A percentile compares a stretch with the other conserved stretches of the same genome.
These are phyloP conservation scores for Drosophila jambulina DNA, from an alignment of 1,140 invertebrate species.

Conservation along the genomic window DNA sequence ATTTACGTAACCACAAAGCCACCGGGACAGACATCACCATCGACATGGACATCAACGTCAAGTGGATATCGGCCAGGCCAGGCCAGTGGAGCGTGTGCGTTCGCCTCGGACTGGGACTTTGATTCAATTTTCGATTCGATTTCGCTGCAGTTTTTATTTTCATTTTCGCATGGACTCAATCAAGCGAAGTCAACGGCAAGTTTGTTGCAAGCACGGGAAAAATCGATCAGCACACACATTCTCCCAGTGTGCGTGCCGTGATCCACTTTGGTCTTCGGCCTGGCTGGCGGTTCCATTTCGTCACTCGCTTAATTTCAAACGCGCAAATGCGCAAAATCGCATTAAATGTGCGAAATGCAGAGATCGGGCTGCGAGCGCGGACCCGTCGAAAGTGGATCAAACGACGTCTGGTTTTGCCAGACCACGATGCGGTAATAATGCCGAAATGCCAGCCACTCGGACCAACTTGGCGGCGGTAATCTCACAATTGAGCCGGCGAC, in stretches of 20 bases:
- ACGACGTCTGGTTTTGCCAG: conserved; percentile 48
- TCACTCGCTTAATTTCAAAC: conserved; percentile 79
- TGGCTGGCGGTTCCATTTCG: conserved; percentile 60
- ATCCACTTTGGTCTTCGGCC: conserved; percentile 57
- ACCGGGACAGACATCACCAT: conserved; percentile 8
- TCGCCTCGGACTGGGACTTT: conserved; percentile 14
- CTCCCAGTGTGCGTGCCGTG: conserved; percentile 43
- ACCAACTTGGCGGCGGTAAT: conserved; percentile 67
- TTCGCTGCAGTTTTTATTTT: conserved; percentile 35
- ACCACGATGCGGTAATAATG: conserved; percentile 77
- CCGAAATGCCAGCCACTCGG: conserved; percentile 61
- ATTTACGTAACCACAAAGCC: conserved; percentile 50
- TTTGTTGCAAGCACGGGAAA: conserved; percentile 56
- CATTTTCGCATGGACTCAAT: conserved; percentile 78
- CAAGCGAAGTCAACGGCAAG: conserved; percentile 59
- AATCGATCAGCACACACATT: conserved; percentile 36
- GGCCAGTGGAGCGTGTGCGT: conserved; percentile 64
- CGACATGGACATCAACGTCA: conserved; percentile 45
- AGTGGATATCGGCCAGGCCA: conserved; percentile 39
- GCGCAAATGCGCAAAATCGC: conserved; percentile 80
- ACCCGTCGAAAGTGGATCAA: conserved; percentile 72
- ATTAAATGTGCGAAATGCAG: conserved; percentile 78
- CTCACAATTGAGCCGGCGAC: conserved; percentile 63
- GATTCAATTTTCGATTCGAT: conserved; percentile 39
- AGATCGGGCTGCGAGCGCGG: conserved; percentile 4